These are phyloP conservation scores for Discoglossus pictus DNA, from an alignment of 2,797 vertebrate genomes.

Conservation along the genomic window DNA sequence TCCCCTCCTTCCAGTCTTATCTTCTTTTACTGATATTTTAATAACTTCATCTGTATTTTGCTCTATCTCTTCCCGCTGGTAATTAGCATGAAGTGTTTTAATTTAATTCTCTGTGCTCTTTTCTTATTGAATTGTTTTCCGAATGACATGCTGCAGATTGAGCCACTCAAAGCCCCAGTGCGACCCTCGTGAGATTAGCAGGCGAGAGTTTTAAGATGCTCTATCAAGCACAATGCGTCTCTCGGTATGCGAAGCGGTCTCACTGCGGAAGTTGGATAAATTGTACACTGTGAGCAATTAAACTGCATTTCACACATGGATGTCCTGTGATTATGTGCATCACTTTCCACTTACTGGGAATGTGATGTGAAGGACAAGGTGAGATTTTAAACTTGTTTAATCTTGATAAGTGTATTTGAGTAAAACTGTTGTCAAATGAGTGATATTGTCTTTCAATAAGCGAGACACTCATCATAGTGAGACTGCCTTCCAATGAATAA, in stretches of 20 bases:
- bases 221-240: slow-evolving; percentile 36
- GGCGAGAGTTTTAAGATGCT: slow-evolving; percentile 44
- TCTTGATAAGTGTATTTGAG: too few relatives aligned
- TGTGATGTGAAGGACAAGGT: slow-evolving; percentile 45
- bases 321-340: slow-evolving; percentile 45
- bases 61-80: slow-evolving; percentile 44
- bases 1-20: slow-evolving; percentile 10
- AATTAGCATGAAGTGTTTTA: slow-evolving; percentile 48
- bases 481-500: too few relatives aligned
- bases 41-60: slow-evolving; percentile 45
- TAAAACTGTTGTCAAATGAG: too few relatives aligned
- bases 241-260: slow-evolving; percentile 18
- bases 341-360: slow-evolving; percentile 38
- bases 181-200: slow-evolving; percentile 50
- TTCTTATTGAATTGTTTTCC: slow-evolving; percentile 49
- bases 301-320: slow-evolving; percentile 46
- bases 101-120: slow-evolving; percentile 48
- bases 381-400: too few relatives aligned
- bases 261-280: slow-evolving; percentile 15
- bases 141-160: slow-evolving; percentile 28
- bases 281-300: slow-evolving; percentile 38
- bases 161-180: slow-evolving; percentile 47
- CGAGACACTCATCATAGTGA: too few relatives aligned
- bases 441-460: too few relatives aligned
- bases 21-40: slow-evolving; percentile 42